phyloP scores from a whole-genome alignment of 2,113 vertebrate genomes.

The Protomyctophum bolini region DNA sequence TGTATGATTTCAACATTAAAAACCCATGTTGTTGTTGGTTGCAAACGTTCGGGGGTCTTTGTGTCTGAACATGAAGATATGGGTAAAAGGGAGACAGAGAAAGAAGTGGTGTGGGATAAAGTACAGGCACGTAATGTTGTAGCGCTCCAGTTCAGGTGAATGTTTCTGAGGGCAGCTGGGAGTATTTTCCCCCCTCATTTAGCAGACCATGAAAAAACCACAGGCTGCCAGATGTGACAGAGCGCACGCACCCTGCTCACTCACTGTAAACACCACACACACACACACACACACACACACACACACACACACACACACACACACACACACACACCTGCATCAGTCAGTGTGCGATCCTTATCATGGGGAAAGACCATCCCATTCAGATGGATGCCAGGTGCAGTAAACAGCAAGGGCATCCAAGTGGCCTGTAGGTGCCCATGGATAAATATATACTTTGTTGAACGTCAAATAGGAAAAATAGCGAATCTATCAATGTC shows the following conservation, averaged over 20 bases:
- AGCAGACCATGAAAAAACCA: constrained; percentile 68
- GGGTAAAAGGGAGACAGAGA: not conserved
- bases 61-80: not conserved
- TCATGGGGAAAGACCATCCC: constrained; percentile 49
- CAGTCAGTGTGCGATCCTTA: constrained; percentile 54
- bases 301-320: constrained; percentile 18
- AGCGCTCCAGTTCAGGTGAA: constrained; percentile 61
- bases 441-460: constrained; percentile 26
- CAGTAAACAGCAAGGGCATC: constrained; percentile 56
- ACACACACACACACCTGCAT: constrained; percentile 7
- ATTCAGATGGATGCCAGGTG: constrained; percentile 65
- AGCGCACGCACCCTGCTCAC: constrained; percentile 54
- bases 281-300: constrained; percentile 37
- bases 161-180: constrained; percentile 60
- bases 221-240: constrained; percentile 70
- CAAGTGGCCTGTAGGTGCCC: constrained; percentile 48
- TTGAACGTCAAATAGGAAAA: too few species aligned
- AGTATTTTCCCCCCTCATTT: constrained; percentile 73
- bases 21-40: too few species aligned
- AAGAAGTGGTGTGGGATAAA: constrained; percentile 21
- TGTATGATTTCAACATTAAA: too few species aligned
- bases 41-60: too few species aligned
- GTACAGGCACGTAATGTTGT: not conserved
- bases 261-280: constrained; percentile 49
- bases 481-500: too few species aligned